Percentiles rank a stretch among this genome's conserved stretches.
Conservation (phyloP, 1,140 invertebrate species). For the Drosophila rhopaloa region DNA sequence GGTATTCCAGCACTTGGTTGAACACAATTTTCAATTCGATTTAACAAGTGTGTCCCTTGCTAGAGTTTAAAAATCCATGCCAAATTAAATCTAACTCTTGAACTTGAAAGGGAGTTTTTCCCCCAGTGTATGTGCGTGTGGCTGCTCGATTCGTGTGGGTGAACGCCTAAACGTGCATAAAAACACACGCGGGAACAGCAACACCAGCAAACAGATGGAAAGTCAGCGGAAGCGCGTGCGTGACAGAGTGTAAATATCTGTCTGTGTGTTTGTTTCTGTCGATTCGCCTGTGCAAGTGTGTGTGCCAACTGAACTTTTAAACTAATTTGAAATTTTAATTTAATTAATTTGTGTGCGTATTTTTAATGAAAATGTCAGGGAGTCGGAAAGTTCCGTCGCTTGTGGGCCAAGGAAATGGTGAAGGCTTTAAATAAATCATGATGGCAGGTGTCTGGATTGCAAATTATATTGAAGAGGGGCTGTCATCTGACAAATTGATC, state of each 20-base stretch:
- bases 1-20: too few relatives aligned
- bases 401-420: constrained; percentile 3
- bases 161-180: constrained; percentile 68
- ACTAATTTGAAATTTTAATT: constrained; percentile 79
- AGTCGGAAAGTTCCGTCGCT: constrained; percentile 8
- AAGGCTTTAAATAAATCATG: constrained; percentile 39
- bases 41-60: too few relatives aligned
- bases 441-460: constrained; percentile 27
- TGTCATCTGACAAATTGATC: constrained; percentile 17
- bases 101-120: too few relatives aligned
- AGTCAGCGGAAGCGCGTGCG: constrained; percentile 53
- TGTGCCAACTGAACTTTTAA: constrained; percentile 61
- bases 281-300: constrained; percentile 6
- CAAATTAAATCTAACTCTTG: too few relatives aligned
- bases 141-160: constrained; percentile 22
- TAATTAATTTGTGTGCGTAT: constrained; percentile 71
- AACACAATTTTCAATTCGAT: too few relatives aligned
- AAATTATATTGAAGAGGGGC: constrained; percentile 13
- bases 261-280: constrained; percentile 1
- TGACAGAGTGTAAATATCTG: constrained; percentile 44
- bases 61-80: too few relatives aligned
- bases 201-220: constrained; percentile 18
- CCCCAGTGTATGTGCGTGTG: constrained; percentile 9
- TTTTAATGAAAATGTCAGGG: constrained; percentile 47
- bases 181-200: constrained; percentile 40